Conservation (phyloP, 1,140 invertebrate species). For the Formica selysi region DNA sequence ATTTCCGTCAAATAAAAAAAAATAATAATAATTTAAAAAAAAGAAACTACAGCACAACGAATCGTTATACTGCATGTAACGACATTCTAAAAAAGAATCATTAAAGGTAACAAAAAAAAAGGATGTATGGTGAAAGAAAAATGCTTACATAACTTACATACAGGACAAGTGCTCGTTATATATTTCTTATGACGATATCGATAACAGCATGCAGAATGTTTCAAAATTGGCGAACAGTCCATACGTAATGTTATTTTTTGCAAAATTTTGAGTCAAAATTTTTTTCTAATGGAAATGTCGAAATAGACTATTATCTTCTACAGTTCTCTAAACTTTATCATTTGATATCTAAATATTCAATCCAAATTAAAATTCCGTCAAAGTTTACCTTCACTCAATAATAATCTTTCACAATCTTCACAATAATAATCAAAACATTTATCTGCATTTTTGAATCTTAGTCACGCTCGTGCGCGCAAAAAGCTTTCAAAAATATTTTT, state of each 20-base stretch:
- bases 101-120: not conserved
- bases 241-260: not conserved
- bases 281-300: not conserved
- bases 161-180: constrained; percentile 17
- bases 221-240: constrained; percentile 1
- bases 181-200: constrained; percentile 2
- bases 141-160: not conserved
- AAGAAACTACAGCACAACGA: constrained; percentile 38
- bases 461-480: not conserved
- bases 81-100: constrained; percentile 6
- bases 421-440: constrained; percentile 14
- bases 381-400: not conserved
- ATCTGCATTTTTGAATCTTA: not conserved
- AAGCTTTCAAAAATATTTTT: too few relatives aligned
- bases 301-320: not conserved
- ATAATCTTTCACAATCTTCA: too few relatives aligned
- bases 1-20: constrained; percentile 35
- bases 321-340: not conserved
- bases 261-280: too few relatives aligned
- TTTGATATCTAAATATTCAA: not conserved
- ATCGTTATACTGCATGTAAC: constrained; percentile 27
- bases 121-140: constrained; percentile 6
- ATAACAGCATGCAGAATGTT: not conserved
- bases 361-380: not conserved
- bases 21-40: too few relatives aligned